Evolutionary conservation across 2,888 invertebrate species (phyloP).

Genomic region (Caenorhabditis imperialis): DNA sequence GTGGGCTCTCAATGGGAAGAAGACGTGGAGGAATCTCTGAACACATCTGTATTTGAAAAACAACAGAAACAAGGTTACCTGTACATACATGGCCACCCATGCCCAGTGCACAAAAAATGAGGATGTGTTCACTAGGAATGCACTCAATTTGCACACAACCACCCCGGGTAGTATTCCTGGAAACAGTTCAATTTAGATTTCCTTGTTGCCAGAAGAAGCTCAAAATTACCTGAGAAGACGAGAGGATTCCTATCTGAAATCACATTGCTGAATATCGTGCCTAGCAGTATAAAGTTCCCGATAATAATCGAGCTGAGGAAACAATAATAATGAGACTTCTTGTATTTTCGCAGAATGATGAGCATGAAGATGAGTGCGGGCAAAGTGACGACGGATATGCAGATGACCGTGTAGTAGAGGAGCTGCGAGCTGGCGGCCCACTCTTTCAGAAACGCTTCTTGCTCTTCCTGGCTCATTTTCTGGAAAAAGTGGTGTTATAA

Average conservation of each 20-base stretch:
- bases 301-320: slow-evolving; percentile 57
- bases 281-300: slow-evolving; percentile 60
- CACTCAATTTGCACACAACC: slow-evolving; percentile 60
- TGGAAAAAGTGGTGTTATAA: no score
- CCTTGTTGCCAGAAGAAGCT: no score
- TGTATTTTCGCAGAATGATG: slow-evolving; percentile 19
- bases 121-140: slow-evolving; percentile 61
- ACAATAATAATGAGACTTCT: slow-evolving; percentile 52
- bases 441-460: slow-evolving; percentile 25
- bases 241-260: slow-evolving; percentile 43
- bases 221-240: slow-evolving; percentile 39
- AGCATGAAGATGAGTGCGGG: slow-evolving; percentile 30
- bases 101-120: slow-evolving; percentile 66
- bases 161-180: slow-evolving; percentile 57
- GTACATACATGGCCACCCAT: slow-evolving; percentile 63
- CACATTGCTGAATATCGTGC: slow-evolving; percentile 49
- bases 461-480: slow-evolving; percentile 13
- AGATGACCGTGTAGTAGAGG: slow-evolving; percentile 46
- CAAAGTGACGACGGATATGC: slow-evolving; percentile 37
- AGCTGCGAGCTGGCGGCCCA: slow-evolving; percentile 39
- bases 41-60: neutral
- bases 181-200: slow-evolving; percentile 6
- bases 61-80: no score
- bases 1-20: slow-evolving; percentile 35
- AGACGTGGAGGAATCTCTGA: slow-evolving; percentile 48